Evolutionary conservation across 2,888 invertebrate species (phyloP), one percentile per base, ranked within the genome.

Genomic region (Lasioglossum lativentre): DNA sequence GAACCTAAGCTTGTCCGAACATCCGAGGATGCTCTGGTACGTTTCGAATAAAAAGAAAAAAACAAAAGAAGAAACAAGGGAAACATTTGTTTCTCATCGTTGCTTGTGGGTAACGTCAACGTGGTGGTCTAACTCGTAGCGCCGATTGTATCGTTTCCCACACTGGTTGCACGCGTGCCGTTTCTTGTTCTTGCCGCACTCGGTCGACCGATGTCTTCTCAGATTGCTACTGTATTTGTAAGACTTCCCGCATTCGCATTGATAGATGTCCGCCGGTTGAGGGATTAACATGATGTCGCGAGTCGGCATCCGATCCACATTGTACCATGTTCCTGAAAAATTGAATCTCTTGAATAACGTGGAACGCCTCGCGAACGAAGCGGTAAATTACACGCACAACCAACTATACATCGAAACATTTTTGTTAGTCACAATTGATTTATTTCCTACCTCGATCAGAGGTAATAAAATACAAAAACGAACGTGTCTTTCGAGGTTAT

Each of bases 71-170:
- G 5, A 52, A 34, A 34, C 66, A 52, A 80, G 27, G 19, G 5
- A n/a, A n/a, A 30, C 68, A 23, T 27, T n/a, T 23, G 40, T 56
- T 38, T 56, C 47, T 75, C 14, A 75, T 66, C 6, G 75, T 66
- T 75, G 40, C 14, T 52, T 38, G 47, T 77, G 70, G 47, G 14
- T n/a, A 2, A 68, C 1, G 27, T 47, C 19, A 19, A 34, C n/a
- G 27, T 52, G 77, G 52, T 27, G 70, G n/a, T 27, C 80, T 85
- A 94, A 87, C 45, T 92, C 91, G 73, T 91, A 91, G 52, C 91
- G 90, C 77, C 93, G 92, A 74, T 93, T 93, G 82, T 94, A 95
- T 45, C 89, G 84, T 76, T 90, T 92, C 2, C 89, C 90, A 80
- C 94, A 95, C 19, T 86, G 83, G 34, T 88, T 75, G 88, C 94